Percentiles rank a stretch among this genome's conserved stretches.
Evolutionary conservation across 2,797 vertebrate species (phyloP).

Genomic region (Percopsis omiscomaycus): DNA sequence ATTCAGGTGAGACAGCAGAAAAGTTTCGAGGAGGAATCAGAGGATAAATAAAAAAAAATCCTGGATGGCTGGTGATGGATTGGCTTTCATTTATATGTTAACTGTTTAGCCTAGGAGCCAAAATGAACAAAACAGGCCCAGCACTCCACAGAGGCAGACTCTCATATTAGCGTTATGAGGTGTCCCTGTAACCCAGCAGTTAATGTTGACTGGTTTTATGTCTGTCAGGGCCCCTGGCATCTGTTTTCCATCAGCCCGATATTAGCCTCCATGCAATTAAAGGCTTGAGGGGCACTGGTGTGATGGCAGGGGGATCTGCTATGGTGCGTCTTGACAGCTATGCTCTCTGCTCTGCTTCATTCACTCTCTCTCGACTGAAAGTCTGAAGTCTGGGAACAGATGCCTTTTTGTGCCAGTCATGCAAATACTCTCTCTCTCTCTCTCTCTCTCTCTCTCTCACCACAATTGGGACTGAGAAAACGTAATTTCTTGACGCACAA

Average conservation of each 20-base stretch:
- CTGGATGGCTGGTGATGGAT: no score
- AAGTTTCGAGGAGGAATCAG: no score
- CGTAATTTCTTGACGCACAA: no score
- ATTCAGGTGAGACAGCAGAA: no score
- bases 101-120: no score
- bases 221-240: constrained; percentile 60
- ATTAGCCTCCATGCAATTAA: constrained; percentile 71
- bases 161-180: constrained; percentile 37
- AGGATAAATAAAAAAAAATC: no score
- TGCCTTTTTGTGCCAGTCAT: neutral
- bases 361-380: constrained; percentile 24
- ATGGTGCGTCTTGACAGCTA: constrained; percentile 19
- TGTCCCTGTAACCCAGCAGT: constrained; percentile 49
- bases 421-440: neutral
- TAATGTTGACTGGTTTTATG: constrained; percentile 48
- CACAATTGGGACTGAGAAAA: no score
- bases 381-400: constrained; percentile 1
- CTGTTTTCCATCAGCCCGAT: constrained; percentile 73
- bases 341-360: constrained; percentile 32
- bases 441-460: no score
- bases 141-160: constrained; percentile 29
- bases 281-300: constrained; percentile 26
- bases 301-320: constrained; percentile 30
- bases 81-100: no score
- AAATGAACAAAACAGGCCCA: neutral